Percentiles rank a stretch among this genome's conserved stretches.
These are phyloP conservation scores for Eleutherodactylus coqui DNA, from an alignment of 2,797 vertebrate species.

Conservation along the genomic window DNA sequence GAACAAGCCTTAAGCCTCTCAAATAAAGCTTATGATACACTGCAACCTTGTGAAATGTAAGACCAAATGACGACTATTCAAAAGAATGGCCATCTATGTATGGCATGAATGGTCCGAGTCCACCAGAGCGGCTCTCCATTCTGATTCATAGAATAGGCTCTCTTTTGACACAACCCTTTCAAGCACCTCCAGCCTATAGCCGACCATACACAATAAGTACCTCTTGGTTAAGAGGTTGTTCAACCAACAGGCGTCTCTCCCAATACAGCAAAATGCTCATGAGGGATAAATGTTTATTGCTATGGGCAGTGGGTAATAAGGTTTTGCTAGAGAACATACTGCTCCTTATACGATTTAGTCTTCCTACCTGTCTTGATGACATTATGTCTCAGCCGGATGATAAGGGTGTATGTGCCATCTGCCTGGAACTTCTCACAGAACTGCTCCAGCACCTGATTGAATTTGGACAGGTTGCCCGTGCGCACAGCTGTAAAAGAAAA, in stretches of 20 bases:
- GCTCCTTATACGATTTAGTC: not conserved
- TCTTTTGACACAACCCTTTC: not conserved
- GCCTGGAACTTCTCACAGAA: conserved; percentile 97
- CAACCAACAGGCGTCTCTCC: not conserved
- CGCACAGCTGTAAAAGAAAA: conserved; percentile 81
- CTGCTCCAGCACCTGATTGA: conserved; percentile 94
- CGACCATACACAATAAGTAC: not conserved
- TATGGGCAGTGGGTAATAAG: not conserved
- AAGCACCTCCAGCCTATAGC: not conserved
- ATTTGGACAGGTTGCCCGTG: conserved; percentile 93
- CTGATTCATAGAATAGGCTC: not conserved
- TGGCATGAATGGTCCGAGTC: not conserved
- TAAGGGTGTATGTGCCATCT: conserved; percentile 96
- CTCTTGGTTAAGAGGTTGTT: not conserved
- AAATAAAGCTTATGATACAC: no score
- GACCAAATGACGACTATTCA: no score
- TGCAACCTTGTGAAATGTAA: no score
- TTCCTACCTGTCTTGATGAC: conserved; percentile 94
- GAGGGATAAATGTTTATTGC: not conserved
- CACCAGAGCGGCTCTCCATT: not conserved
- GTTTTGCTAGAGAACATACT: not conserved
- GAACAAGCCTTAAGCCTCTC: no score
- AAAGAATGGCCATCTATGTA: no score
- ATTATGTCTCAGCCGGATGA: conserved; percentile 95
- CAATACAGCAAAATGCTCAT: not conserved